phyloP scores from a whole-genome alignment of 2,797 vertebrate species.

The Chrysocyon brachyurus region DNA sequence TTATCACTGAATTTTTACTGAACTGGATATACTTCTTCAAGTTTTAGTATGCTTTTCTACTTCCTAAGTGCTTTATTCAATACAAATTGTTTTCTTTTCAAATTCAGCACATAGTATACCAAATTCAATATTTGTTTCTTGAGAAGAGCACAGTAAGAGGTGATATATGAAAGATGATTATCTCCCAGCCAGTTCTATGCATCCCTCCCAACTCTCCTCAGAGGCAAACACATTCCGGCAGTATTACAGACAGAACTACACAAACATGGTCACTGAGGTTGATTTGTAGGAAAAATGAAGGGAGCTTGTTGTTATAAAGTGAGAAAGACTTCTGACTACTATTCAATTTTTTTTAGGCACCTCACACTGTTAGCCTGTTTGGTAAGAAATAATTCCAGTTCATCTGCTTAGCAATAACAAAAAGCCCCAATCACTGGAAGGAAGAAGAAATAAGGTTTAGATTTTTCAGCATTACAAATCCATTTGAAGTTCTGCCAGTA shows the following conservation, averaged over 20 bases:
- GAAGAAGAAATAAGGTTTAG: neutral
- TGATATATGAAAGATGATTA: neutral
- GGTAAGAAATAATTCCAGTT: neutral
- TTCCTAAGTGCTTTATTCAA: neutral
- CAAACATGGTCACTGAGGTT: neutral
- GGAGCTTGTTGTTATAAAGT: neutral
- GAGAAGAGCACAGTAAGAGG: neutral
- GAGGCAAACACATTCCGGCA: neutral
- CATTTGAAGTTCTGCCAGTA: neutral
- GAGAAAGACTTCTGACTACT: neutral
- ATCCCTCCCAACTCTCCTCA: neutral
- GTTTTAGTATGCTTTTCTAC: constrained; percentile 9
- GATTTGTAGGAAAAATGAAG: constrained; percentile 35
- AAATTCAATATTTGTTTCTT: constrained; percentile 33
- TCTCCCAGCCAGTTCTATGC: neutral
- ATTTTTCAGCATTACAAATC: neutral
- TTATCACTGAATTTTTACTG: neutral
- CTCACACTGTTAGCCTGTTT: neutral
- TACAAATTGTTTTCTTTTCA: constrained; percentile 19
- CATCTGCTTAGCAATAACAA: neutral
- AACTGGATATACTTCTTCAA: neutral
- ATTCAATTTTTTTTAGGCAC: neutral
- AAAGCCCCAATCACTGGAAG: neutral
- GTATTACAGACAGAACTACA: neutral
- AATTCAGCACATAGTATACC: neutral